phyloP scores from a whole-genome alignment of 2,113 vertebrate genomes.

The Leptobrachium ailaonicum region DNA sequence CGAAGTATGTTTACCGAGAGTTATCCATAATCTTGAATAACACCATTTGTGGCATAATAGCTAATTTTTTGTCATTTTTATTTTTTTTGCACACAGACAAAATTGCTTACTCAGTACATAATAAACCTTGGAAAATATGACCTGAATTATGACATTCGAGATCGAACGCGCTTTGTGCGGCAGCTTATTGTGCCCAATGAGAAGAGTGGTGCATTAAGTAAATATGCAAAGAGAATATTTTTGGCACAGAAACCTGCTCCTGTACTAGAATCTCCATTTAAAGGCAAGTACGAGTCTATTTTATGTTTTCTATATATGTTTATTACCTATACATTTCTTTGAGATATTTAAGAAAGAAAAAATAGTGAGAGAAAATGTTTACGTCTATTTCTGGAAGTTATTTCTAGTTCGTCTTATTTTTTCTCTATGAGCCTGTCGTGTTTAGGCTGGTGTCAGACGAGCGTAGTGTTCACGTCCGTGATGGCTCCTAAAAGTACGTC shows the following conservation, averaged over 20 bases:
- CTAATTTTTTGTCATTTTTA: constrained; percentile 57
- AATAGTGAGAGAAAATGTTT: too few species aligned
- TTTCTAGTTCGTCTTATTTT: too few species aligned
- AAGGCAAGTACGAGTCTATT: constrained; percentile 73
- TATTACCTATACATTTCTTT: too few species aligned
- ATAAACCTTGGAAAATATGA: constrained; percentile 97
- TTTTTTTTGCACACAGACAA: constrained; percentile 80
- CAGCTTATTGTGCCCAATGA: constrained; percentile 97
- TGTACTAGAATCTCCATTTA: constrained; percentile 90
- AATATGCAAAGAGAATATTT: constrained; percentile 94
- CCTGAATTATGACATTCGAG: constrained; percentile 98
- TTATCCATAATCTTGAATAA: constrained; percentile 99
- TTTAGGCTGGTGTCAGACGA: too few species aligned
- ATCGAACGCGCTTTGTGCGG: constrained; percentile 96
- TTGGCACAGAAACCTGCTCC: constrained; percentile 94
- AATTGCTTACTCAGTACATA: constrained; percentile 98
- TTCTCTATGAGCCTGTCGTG: too few species aligned
- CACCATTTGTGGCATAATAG: constrained; percentile 59
- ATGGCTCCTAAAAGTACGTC: too few species aligned
- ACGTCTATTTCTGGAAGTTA: too few species aligned
- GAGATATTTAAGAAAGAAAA: too few species aligned
- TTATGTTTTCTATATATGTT: not conserved
- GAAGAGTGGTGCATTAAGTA: constrained; percentile 91
- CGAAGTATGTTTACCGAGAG: constrained; percentile 94
- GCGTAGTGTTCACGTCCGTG: too few species aligned